A percentile compares a stretch with the other conserved stretches of the same genome.
Evolutionary conservation across 2,888 invertebrate species (phyloP).

Genomic region (Polia nebulosa): DNA sequence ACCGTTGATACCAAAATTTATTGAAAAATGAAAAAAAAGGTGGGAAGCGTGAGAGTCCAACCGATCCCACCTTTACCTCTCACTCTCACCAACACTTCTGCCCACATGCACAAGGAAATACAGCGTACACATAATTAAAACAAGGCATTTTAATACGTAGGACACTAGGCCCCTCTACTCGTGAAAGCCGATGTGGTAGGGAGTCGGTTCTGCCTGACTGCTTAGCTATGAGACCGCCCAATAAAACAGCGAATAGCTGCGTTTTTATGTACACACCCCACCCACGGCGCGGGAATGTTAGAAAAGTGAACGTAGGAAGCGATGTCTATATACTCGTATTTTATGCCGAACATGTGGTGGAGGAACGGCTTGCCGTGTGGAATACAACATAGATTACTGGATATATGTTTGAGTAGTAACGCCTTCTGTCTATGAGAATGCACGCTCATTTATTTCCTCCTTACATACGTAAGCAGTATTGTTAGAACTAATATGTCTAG

Average conservation of each 20-base stretch:
- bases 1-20: too few species aligned
- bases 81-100: slow-evolving; percentile 5
- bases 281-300: slow-evolving; percentile 38
- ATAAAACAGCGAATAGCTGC: slow-evolving; percentile 39
- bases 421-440: not conserved
- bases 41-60: not conserved
- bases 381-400: not conserved
- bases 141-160: slow-evolving; percentile 48
- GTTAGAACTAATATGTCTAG: not conserved
- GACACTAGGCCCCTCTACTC: slow-evolving; percentile 53
- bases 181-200: slow-evolving; percentile 52
- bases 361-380: not conserved
- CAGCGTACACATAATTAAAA: slow-evolving; percentile 42
- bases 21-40: too few species aligned
- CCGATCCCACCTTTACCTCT: not conserved
- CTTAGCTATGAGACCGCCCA: slow-evolving; percentile 55
- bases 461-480: not conserved
- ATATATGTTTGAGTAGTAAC: not conserved
- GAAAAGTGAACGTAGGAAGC: slow-evolving; percentile 55
- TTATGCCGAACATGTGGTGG: slow-evolving; percentile 1
- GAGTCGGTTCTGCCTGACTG: slow-evolving; percentile 56
- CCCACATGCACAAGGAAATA: slow-evolving; percentile 38
- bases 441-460: not conserved
- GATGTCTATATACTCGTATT: slow-evolving; percentile 47
- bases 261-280: slow-evolving; percentile 61